Evolutionary conservation across 1,140 invertebrate genomes (phyloP).

Genomic region (Solenopsis fugax): DNA sequence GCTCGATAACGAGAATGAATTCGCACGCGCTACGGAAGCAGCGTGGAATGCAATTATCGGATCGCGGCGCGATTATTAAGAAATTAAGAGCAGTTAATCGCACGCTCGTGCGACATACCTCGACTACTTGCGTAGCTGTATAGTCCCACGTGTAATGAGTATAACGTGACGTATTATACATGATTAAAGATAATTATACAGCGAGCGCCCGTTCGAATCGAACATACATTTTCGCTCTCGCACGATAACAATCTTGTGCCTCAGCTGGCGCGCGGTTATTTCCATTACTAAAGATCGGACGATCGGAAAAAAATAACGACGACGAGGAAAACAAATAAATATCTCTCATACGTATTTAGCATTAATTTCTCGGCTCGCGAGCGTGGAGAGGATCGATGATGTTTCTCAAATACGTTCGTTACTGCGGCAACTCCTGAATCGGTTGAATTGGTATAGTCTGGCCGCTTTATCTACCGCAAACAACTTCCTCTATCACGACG

Average conservation of each 20-base stretch:
- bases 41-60: slow-evolving; percentile 45
- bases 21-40: slow-evolving; percentile 51
- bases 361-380: neutral
- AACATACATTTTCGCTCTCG: neutral
- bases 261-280: neutral
- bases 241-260: neutral
- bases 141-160: neutral
- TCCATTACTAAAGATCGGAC: neutral
- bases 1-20: slow-evolving; percentile 60
- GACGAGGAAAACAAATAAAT: too few species aligned
- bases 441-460: neutral
- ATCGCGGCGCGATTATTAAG: slow-evolving; percentile 21
- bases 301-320: neutral
- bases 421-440: neutral
- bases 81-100: slow-evolving; percentile 40
- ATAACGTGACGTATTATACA: neutral
- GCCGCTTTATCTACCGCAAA: slow-evolving; percentile 19
- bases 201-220: neutral
- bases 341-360: neutral
- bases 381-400: neutral
- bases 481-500: slow-evolving; percentile 46
- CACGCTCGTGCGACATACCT: neutral
- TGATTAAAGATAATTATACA: neutral
- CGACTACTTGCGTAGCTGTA: neutral
- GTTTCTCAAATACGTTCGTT: neutral